These are phyloP conservation scores for Megaleporinus macrocephalus DNA, from an alignment of 2,113 vertebrate species.

Conservation along the genomic window DNA sequence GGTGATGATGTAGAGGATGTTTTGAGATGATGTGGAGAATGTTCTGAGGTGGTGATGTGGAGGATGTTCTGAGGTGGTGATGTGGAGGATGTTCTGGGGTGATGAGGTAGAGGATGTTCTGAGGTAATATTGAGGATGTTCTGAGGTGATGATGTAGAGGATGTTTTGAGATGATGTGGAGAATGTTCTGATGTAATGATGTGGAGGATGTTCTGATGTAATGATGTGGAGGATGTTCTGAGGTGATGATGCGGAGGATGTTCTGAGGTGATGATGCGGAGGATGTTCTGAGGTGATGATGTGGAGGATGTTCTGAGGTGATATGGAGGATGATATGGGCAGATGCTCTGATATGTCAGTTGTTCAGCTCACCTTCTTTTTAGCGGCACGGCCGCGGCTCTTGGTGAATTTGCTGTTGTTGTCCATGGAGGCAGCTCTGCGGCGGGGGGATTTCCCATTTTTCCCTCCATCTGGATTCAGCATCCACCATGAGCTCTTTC, in stretches of 20 bases:
- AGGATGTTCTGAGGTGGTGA: too few species aligned
- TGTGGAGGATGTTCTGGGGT: neutral
- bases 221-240: neutral
- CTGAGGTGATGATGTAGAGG: neutral
- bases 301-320: neutral
- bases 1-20: neutral
- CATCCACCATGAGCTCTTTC: slow-evolving; percentile 99
- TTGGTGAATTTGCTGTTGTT: slow-evolving; percentile 97
- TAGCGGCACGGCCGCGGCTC: slow-evolving; percentile 91
- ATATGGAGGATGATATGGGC: neutral
- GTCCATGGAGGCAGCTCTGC: slow-evolving; percentile 95
- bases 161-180: neutral
- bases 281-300: too few species aligned
- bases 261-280: neutral
- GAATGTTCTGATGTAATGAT: neutral
- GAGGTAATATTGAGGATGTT: neutral
- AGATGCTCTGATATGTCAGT: neutral
- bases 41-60: neutral
- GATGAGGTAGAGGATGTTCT: neutral
- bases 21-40: neutral
- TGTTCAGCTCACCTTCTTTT: slow-evolving; percentile 85
- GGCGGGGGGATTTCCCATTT: slow-evolving; percentile 93
- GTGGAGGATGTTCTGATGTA: neutral
- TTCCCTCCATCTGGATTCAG: slow-evolving; percentile 96
- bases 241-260: too few species aligned